Conservation (phyloP, 2,113 vertebrate genomes). For the Vicugna pacos region DNA sequence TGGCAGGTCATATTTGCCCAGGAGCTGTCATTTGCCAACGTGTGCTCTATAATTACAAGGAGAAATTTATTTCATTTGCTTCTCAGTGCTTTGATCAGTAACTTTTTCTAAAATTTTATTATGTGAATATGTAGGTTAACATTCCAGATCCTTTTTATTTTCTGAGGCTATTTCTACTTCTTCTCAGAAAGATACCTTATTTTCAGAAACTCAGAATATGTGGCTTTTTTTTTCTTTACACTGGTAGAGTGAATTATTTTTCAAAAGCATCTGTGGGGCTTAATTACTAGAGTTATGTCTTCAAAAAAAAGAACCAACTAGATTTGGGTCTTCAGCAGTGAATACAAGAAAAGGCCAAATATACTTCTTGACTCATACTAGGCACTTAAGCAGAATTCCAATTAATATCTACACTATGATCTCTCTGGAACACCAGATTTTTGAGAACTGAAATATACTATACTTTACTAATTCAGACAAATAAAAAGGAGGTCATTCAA, state of each 20-base stretch:
- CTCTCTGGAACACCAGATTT: not conserved
- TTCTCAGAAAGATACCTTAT: not conserved
- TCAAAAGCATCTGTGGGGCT: not conserved
- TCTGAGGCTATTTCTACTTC: not conserved
- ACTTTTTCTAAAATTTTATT: not conserved
- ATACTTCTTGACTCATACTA: not conserved
- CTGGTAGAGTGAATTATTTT: constrained; percentile 4
- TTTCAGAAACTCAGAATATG: not conserved
- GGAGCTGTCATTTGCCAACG: not conserved
- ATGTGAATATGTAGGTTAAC: not conserved
- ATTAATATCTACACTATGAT: not conserved
- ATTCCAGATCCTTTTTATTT: not conserved
- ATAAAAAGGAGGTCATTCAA: not conserved
- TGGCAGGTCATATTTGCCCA: not conserved
- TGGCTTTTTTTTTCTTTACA: not conserved
- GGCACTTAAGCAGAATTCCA: not conserved
- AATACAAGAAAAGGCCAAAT: constrained; percentile 25
- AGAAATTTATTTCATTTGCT: not conserved
- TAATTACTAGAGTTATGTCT: constrained; percentile 23
- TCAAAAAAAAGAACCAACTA: not conserved
- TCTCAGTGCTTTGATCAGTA: not conserved
- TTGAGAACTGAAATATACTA: not conserved
- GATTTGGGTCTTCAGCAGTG: not conserved
- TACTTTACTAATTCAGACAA: not conserved
- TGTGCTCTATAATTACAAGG: not conserved